A percentile compares a stretch with the other conserved stretches of the same genome.
phyloP scores from a whole-genome alignment of 2,113 vertebrate genomes.

The Odobenus rosmarus region DNA sequence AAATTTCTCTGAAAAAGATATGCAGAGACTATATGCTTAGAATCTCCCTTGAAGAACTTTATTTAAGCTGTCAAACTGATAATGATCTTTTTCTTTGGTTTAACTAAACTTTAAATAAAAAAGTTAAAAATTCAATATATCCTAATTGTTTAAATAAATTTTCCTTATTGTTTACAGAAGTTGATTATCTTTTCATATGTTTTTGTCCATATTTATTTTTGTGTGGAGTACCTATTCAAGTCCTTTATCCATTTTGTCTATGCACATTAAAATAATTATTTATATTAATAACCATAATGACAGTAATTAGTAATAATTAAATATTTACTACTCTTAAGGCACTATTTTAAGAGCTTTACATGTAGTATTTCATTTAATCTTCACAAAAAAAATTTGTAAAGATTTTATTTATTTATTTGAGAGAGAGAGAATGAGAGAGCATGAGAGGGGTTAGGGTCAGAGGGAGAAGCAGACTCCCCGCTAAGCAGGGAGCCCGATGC shows the following conservation, averaged over 20 bases:
- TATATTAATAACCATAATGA: background rate
- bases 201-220: background rate
- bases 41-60: background rate
- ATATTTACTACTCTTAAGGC: background rate
- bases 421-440: too few relatives aligned
- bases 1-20: background rate
- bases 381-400: background rate
- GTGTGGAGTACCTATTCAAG: background rate
- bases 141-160: background rate
- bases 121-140: background rate
- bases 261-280: background rate
- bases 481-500: too few relatives aligned
- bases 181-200: background rate
- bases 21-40: background rate
- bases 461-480: too few relatives aligned
- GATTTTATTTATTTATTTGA: too few relatives aligned
- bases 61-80: background rate
- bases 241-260: background rate
- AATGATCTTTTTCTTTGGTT: background rate
- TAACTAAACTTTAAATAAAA: background rate
- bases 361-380: background rate
- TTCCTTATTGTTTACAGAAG: background rate
- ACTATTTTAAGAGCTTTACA: background rate
- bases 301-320: background rate
- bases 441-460: too few relatives aligned